Base-by-base conservation (phyloP, 2,888 invertebrate genomes). In the Scaeva pyrastri region DNA sequence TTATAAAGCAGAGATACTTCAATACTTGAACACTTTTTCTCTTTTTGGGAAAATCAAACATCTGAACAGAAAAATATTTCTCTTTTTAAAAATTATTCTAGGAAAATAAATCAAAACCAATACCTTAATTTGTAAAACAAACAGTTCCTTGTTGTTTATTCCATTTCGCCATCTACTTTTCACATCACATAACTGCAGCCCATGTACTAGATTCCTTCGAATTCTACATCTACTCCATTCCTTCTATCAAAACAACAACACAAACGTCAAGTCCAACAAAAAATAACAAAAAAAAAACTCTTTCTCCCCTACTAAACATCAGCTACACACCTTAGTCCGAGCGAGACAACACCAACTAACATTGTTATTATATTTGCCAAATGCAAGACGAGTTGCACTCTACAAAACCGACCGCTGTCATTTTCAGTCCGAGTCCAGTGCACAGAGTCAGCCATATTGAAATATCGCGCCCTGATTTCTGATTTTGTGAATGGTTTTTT, bases 391-490 rank as follows among this genome's bases (percentile, higher is more conserved):
- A 71, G 82, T 48, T 14, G 2, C 26, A 74, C 82, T n/a, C 36
- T 56, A 62, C 52, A 71, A 21, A 11, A 21, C 23, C 52, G 19
- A 6, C 56, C 26, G 39, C 71, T 86, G 86, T 86, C 86, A 86
- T 55, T 76, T 66, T 4, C 2, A 6, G 31, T n/a, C 21, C 39
- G 16, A 79, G 58, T 85, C 64, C 45, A 84, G 52, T 72, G 72
- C 64, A 16, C 41, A 45, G 56, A 78, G 82, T 77, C 86, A 82
- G 86, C 86, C 86, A 86, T 86, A 82, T 86, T 86, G 86, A 82
- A 86, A 86, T 86, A 86, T 82, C 86, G 82, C 86, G 86, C 86
- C 86, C 86, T 82, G 86, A 82, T 82, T 82, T 82, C 81, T 68
- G 77, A 75, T 82, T 82, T 82, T 78, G 81, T 82, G 77, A 82